These are phyloP conservation scores for Epirrhoe alternata DNA, from an alignment of 2,888 invertebrate genomes.

Conservation along the genomic window DNA sequence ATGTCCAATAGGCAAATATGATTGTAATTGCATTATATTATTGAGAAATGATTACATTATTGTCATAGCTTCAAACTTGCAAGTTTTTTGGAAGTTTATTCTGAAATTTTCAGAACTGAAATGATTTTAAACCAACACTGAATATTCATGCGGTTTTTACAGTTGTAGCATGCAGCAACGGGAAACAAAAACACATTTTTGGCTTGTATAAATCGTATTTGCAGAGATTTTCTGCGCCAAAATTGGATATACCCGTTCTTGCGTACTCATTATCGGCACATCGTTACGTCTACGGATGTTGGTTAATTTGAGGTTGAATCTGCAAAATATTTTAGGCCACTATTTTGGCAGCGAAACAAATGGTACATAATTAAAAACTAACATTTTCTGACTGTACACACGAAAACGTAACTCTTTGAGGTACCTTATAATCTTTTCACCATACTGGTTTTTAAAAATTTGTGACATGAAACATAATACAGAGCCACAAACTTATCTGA, in stretches of 20 bases:
- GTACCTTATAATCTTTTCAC: too few relatives aligned
- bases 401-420: too few relatives aligned
- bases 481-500: too few relatives aligned
- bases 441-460: too few relatives aligned
- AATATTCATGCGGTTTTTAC: slow-evolving; percentile 21
- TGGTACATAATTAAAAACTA: neutral
- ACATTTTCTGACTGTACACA: neutral
- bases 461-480: too few relatives aligned
- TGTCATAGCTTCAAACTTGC: neutral
- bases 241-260: slow-evolving; percentile 24
- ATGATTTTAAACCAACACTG: slow-evolving; percentile 7
- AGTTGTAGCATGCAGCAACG: slow-evolving; percentile 5
- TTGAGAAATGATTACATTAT: too few relatives aligned
- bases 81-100: neutral
- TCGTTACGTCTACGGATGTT: slow-evolving; percentile 26
- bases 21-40: neutral
- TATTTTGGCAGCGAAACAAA: neutral
- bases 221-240: slow-evolving; percentile 1
- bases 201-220: slow-evolving; percentile 14
- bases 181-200: slow-evolving; percentile 7
- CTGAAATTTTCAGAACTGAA: slow-evolving; percentile 6
- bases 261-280: slow-evolving; percentile 33
- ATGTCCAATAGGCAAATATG: too few relatives aligned
- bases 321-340: slow-evolving; percentile 38
- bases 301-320: slow-evolving; percentile 40